Evolutionary conservation across 2,888 invertebrate species (phyloP).

Genomic region (Bursaphelenchus okinawaensis): DNA sequence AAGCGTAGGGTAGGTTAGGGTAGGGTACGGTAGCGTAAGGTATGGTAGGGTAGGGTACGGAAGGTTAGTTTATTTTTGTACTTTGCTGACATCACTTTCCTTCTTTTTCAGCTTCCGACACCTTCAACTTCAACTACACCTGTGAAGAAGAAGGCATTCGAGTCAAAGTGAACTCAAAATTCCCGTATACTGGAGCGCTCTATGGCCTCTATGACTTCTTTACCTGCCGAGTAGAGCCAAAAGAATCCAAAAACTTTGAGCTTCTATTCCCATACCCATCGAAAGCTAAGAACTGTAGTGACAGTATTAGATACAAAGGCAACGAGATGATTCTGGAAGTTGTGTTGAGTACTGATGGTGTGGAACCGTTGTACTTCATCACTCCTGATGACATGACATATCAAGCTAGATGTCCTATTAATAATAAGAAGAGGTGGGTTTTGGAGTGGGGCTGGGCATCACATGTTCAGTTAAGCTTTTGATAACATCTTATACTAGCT

Average conservation of each 20-base stretch:
- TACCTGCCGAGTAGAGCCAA: conserved; percentile 56
- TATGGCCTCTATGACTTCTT: conserved; percentile 58
- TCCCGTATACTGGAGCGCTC: conserved; percentile 57
- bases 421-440: not conserved
- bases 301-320: conserved; percentile 55
- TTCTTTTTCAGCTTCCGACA: conserved; percentile 46
- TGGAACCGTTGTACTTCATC: conserved; percentile 58
- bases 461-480: too few relatives aligned
- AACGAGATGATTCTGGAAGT: conserved; percentile 55
- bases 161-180: conserved; percentile 49
- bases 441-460: too few relatives aligned
- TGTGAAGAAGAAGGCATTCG: conserved; percentile 51
- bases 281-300: conserved; percentile 53
- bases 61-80: too few relatives aligned
- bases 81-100: too few relatives aligned
- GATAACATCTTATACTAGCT: too few relatives aligned
- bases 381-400: conserved; percentile 57
- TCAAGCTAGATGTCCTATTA: conserved; percentile 48
- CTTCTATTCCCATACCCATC: conserved; percentile 56
- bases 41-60: too few relatives aligned
- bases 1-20: too few relatives aligned
- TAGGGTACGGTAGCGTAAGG: too few relatives aligned
- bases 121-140: conserved; percentile 51
- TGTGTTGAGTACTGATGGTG: conserved; percentile 57
- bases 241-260: conserved; percentile 45